Conservation (phyloP, 2,797 vertebrate species). For the Taeniopygia guttata region DNA sequence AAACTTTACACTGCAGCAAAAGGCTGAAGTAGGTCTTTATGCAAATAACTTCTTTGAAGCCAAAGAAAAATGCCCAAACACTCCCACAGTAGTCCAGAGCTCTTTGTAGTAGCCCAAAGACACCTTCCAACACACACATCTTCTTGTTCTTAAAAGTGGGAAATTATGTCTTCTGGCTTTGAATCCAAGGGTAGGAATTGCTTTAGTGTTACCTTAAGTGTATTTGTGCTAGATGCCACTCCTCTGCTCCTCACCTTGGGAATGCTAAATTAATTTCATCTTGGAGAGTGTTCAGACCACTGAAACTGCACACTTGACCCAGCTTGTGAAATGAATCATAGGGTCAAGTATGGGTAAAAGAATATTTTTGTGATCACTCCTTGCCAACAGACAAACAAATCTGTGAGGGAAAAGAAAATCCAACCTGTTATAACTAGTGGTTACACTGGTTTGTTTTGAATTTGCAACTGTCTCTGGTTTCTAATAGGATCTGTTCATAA, state of each 20-base stretch:
- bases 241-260: conserved; percentile 60
- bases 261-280: conserved; percentile 62
- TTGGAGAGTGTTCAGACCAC: conserved; percentile 61
- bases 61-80: background rate
- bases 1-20: background rate
- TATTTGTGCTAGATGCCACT: conserved; percentile 44
- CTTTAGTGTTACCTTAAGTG: conserved; percentile 55
- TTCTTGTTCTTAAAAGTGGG: background rate
- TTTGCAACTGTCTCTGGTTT: background rate
- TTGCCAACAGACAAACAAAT: conserved; percentile 67
- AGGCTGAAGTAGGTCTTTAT: background rate
- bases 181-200: background rate
- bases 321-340: conserved; percentile 71
- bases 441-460: conserved; percentile 47
- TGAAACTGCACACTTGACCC: conserved; percentile 69
- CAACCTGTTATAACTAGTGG: conserved; percentile 58
- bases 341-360: conserved; percentile 68
- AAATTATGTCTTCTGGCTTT: conserved; percentile 5
- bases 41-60: conserved; percentile 14
- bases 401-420: background rate
- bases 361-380: conserved; percentile 65
- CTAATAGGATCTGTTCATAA: background rate
- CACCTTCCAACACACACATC: background rate
- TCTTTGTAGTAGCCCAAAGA: background rate
- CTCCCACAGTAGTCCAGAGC: background rate